Conservation (phyloP, 2,113 vertebrate genomes). For the Orientallactaga bullata region DNA sequence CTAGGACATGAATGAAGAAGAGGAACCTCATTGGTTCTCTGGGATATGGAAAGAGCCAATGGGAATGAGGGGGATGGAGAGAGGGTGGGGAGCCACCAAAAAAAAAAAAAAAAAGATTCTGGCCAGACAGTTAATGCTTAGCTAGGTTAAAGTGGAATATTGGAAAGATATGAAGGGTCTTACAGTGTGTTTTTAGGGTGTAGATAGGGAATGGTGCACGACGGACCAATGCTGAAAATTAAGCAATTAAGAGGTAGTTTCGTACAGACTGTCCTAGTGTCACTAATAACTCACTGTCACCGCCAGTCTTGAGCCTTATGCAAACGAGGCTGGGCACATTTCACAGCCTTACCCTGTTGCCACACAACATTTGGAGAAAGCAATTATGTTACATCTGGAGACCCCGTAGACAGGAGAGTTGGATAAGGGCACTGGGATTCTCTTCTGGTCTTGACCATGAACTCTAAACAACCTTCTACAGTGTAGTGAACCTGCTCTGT, state of each 20-base stretch:
- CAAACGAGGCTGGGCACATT: slow-evolving; percentile 43
- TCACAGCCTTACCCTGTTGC: slow-evolving; percentile 54
- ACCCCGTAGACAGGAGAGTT: not conserved
- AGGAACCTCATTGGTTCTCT: slow-evolving; percentile 88
- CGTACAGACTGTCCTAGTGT: slow-evolving; percentile 64
- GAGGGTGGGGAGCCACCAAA: slow-evolving; percentile 70
- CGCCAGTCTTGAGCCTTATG: slow-evolving; percentile 33
- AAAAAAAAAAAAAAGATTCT: slow-evolving; percentile 69
- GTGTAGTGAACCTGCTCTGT: not conserved
- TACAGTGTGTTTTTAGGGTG: slow-evolving; percentile 41
- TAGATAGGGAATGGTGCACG: slow-evolving; percentile 50
- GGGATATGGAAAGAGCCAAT: slow-evolving; percentile 89
- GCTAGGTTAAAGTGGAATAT: slow-evolving; percentile 88
- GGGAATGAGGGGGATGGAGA: slow-evolving; percentile 75
- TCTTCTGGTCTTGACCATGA: slow-evolving; percentile 27
- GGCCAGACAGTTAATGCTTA: slow-evolving; percentile 91
- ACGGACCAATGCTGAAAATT: slow-evolving; percentile 59
- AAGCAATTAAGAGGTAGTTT: slow-evolving; percentile 70
- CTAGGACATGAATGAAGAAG: slow-evolving; percentile 93
- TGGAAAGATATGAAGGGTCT: slow-evolving; percentile 49
- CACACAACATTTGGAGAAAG: not conserved
- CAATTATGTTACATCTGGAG: slow-evolving; percentile 20
- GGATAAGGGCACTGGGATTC: not conserved
- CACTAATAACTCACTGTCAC: slow-evolving; percentile 64
- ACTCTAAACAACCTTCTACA: slow-evolving; percentile 49